A percentile compares a stretch with the other conserved stretches of the same genome.
Conservation (phyloP, 2,888 invertebrate genomes). For the Ophraella communa region DNA sequence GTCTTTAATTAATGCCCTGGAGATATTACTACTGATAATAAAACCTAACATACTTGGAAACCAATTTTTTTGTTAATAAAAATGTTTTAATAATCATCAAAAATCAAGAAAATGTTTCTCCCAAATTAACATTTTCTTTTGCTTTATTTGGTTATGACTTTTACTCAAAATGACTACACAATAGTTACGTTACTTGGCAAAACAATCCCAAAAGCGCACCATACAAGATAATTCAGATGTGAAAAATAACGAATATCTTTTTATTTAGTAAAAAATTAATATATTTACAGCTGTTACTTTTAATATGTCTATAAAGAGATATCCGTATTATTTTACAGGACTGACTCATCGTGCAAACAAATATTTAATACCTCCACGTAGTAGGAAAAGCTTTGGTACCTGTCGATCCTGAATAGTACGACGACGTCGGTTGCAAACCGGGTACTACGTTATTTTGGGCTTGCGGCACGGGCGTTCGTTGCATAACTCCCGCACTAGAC, state of each 20-base stretch:
- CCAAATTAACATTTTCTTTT: not conserved
- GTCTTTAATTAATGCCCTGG: no score
- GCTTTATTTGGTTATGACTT: no score
- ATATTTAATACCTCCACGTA: conserved; percentile 43
- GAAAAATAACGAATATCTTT: not conserved
- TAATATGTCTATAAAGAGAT: not conserved
- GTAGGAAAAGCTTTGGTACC: conserved; percentile 56
- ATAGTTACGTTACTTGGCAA: conserved; percentile 21
- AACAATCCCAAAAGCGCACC: conserved; percentile 20
- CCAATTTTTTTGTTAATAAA: no score
- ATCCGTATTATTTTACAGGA: not conserved
- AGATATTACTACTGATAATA: no score
- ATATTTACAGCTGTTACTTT: no score
- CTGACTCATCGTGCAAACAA: conserved; percentile 5
- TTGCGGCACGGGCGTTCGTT: conserved; percentile 65
- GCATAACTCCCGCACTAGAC: conserved; percentile 66
- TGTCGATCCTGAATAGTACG: conserved; percentile 63
- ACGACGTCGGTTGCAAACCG: conserved; percentile 61
- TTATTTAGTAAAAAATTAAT: no score
- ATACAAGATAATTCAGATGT: conserved; percentile 10
- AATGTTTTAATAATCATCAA: not conserved
- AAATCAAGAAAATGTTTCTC: not conserved
- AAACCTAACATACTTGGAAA: no score
- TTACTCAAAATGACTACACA: conserved; percentile 26
- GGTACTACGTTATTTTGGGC: conserved; percentile 61